Evolutionary conservation across 37 sponge, comb jelly and placozoan species (phyloP), one percentile per base, ranked within the genome.

Genomic region (Corticium candelabrum): DNA sequence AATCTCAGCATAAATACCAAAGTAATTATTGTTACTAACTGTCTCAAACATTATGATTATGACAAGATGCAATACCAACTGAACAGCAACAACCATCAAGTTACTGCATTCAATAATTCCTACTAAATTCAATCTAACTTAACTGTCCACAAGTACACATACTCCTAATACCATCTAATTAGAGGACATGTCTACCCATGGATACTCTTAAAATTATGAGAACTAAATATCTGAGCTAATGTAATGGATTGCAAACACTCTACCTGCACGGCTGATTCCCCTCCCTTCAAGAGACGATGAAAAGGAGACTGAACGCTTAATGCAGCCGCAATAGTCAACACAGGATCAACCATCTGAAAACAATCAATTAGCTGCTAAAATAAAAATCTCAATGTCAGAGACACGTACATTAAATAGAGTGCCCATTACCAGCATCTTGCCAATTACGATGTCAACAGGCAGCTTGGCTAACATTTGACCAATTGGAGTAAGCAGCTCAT

Each of bases 251-350:
- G 21, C 62, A 50, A 21, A 50, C 15, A 50, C 73, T 15, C 73
- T 70, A 70, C 73, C 73, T 70, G 73, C 5, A 70, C 73, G 5
- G 5, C 73, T 5, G 29, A 70, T 4, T 70, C 29, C 5, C 73
- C 73, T n/a, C 29, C 73, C 4, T 4, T 15, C 73, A 70, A 7
- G 11, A 85, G 80, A 74, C 89, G 37, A 68, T 69, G 85, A 69
- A 93, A 93, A 2, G 93, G 93, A 29, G 90, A 89, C 88, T 96
- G 96, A 31, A 96, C 90, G 76, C 88, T 89, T 34, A 96, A 83
- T 27, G 84, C 90, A 84, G 96, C 96, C 38, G 92, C 92, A 30
- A 96, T 79, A 0, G 83, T 85, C 43, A 96, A 76, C 21, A 89
- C 85, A 33, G 92, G 90, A 68, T 89, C 90, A 40, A 89, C 77